A percentile compares a stretch with the other conserved stretches of the same genome.
phyloP scores from a whole-genome alignment of 2,113 vertebrate genomes.

The Periophthalmus modestus region DNA sequence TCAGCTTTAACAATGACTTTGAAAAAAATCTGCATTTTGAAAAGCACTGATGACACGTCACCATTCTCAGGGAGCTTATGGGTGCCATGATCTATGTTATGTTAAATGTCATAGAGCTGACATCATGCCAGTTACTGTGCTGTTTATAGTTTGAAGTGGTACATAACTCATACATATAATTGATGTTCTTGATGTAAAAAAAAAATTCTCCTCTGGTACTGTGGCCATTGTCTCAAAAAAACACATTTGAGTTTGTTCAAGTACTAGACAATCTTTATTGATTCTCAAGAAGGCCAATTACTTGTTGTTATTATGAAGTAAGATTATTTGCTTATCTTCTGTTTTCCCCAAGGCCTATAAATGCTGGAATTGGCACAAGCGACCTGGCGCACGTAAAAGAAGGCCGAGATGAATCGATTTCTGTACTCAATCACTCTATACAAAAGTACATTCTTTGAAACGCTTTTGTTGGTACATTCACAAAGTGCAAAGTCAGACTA shows the following conservation, averaged over 20 bases:
- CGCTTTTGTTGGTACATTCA: neutral
- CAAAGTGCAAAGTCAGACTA: conserved; percentile 10
- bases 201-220: neutral
- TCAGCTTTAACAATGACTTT: neutral
- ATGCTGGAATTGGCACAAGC: neutral
- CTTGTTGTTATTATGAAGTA: no score
- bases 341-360: neutral
- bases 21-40: neutral
- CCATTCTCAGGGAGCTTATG: neutral
- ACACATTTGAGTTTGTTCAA: neutral
- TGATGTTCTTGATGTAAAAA: neutral
- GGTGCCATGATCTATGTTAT: neutral
- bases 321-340: neutral
- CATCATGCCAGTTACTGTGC: neutral
- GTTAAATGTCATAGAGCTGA: neutral
- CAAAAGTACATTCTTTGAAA: neutral
- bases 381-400: neutral
- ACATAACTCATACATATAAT: neutral
- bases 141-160: no score
- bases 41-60: neutral
- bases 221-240: neutral
- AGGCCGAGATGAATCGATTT: neutral
- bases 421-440: neutral
- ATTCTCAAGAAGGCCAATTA: no score
- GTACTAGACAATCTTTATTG: no score